Base-by-base conservation (phyloP, 2,113 vertebrate species). In the Buteo buteo region DNA sequence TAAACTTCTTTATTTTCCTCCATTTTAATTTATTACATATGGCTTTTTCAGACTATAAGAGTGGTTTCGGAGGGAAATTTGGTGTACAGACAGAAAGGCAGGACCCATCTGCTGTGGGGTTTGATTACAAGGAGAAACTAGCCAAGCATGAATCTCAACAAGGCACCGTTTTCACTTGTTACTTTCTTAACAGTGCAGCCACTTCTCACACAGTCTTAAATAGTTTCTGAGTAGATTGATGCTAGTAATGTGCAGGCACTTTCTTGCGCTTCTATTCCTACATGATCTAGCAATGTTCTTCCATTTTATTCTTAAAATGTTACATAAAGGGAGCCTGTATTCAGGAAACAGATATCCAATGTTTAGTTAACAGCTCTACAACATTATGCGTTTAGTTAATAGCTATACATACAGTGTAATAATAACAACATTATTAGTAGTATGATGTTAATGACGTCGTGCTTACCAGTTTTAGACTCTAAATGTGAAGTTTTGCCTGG, bases 91-190 rank as follows among this genome's bases (percentile, higher is more conserved):
- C 95, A 96, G 99, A 99, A 97, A 99, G 97, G 97, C 99, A 98
- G 98, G 99, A 99, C 98, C 97, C 98, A 96, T 98, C 98, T 97
- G 99, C 99, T 80, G 97, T 99, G 98, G 98, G 99, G 94, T 99
- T 98, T 98, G 99, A 99, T 97, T 98, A 99, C 99, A 99, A 99
- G 99, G 99, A 99, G 98, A 98, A 93, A 96, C 98, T 98, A 98
- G 98, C 98, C 96, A 98, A 99, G 97, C 99, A 99, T 97, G 98
- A 98, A 98, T 99, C 99, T 94, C 99, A 99, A 98, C 98, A 98
- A 99, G 99, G 99, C 99, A 99, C 96, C 79, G 97, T 98, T 54
- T 94, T 86, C 76, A 76, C 86, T 96, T 95, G 61, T 96, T 97
- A 81, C 82, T 95, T 49, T 79, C 93, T 83, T 69, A 61, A 55